Percentiles rank a stretch among this genome's conserved stretches.
Evolutionary conservation across 2,113 vertebrate species (phyloP).

Genomic region (Microcebus tavaratra): DNA sequence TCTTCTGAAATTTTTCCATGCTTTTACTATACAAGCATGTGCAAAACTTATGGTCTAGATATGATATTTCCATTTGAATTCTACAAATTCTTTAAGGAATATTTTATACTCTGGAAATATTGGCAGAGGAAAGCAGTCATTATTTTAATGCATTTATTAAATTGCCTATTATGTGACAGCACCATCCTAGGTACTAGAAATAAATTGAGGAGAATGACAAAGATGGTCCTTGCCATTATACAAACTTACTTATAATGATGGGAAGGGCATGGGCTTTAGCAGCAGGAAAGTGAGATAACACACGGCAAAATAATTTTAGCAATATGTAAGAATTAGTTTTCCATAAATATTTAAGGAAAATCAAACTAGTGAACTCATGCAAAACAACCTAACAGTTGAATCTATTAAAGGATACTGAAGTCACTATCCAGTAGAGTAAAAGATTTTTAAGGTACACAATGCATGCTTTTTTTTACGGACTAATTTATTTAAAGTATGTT

Average conservation of each 20-base stretch:
- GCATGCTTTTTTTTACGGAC: neutral
- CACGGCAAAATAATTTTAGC: neutral
- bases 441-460: neutral
- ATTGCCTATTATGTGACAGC: neutral
- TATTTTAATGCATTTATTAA: neutral
- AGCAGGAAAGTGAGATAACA: neutral
- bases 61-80: neutral
- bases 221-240: neutral
- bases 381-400: neutral
- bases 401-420: neutral
- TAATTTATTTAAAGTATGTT: conserved; percentile 25
- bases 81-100: neutral
- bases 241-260: neutral
- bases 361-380: neutral
- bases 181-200: neutral
- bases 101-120: neutral
- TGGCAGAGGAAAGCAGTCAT: neutral
- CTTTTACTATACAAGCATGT: neutral
- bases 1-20: neutral
- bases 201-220: neutral
- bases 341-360: neutral
- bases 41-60: neutral
- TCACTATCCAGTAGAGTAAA: neutral
- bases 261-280: neutral
- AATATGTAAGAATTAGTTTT: neutral